phyloP scores from a whole-genome alignment of 2,797 vertebrate genomes.

The Lithobates sylvaticus region DNA sequence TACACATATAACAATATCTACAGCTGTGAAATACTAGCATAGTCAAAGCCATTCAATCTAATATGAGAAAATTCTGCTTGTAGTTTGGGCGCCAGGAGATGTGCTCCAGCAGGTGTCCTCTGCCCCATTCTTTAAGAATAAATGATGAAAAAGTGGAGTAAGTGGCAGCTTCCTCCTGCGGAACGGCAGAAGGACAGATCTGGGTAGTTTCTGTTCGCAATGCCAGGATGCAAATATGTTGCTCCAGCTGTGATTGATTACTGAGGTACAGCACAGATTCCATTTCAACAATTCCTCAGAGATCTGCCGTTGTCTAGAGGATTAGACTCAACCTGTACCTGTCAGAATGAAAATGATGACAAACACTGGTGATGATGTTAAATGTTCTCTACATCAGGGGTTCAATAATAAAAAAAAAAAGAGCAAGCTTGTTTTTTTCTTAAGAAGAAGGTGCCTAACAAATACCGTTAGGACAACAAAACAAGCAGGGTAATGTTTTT shows the following conservation, averaged over 20 bases:
- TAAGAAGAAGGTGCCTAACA: constrained; percentile 26
- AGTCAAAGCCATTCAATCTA: constrained; percentile 33
- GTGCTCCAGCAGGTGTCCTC: constrained; percentile 44
- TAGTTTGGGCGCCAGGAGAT: constrained; percentile 35
- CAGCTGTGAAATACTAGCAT: not conserved
- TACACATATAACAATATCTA: not conserved
- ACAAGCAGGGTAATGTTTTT: constrained; percentile 10
- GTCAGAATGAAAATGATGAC: constrained; percentile 61
- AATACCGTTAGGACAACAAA: constrained; percentile 21
- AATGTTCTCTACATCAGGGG: constrained; percentile 53
- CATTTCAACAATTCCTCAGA: constrained; percentile 59
- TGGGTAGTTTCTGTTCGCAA: constrained; percentile 49
- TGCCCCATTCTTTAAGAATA: constrained; percentile 52
- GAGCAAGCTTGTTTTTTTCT: constrained; percentile 31
- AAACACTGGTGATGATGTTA: constrained; percentile 57
- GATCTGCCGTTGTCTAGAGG: constrained; percentile 61
- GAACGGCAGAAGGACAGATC: constrained; percentile 56
- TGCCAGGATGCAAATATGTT: constrained; percentile 62
- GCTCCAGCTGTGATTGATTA: constrained; percentile 58
- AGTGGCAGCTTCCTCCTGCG: constrained; percentile 46
- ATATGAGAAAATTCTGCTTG: constrained; percentile 33
- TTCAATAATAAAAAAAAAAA: constrained; percentile 32
- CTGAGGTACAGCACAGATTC: constrained; percentile 55
- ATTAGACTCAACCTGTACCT: constrained; percentile 61
- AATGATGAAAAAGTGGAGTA: constrained; percentile 49